Evolutionary conservation across 2,888 invertebrate species (phyloP), one percentile per base, ranked within the genome.

Genomic region (Danaus chrysippus): DNA sequence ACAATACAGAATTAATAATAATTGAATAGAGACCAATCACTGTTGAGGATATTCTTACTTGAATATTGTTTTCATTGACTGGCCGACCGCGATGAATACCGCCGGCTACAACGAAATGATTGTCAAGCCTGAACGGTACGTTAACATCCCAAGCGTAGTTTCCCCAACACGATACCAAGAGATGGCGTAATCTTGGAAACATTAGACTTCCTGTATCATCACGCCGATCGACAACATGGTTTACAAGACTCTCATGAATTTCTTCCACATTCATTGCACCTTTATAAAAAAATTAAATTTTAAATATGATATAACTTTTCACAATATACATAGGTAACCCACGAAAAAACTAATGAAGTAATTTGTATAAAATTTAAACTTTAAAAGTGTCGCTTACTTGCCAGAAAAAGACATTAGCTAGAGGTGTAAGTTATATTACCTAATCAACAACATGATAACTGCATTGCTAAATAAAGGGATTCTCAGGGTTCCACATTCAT

Each of bases 131-230:
- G 77, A 94, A 95, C 44, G 91, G 83, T 0, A 88, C 86, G 44
- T 88, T 83, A 8, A 82, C 82, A 72, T 92, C 92, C 96, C 96
- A 96, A 0, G 95, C 96, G 77, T 96, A 96, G 69, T 94, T 93
- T 0, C 95, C 95, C 93, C 94, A 96, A 72, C 94, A 93, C 0
- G 94, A 94, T 0, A 94, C 93, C 55, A 96, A 81, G 46, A 92
- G 86, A 59, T 94, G 94, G 2, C 93, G 91, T 42, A 96, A 81
- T 63, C 95, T 92, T 0, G 94, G 94, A 74, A 94, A 95, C 73
- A 91, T 86, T 10, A 93, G 79, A 42, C 91, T 87, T 0, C 94
- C 94, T 49, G 86, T 82, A 71, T 92, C 92, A 71, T 93, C 92
- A 10, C 91, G 87, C 55, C 91, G 83, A 46, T 93, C 92, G 10